Conservation (phyloP, 23 tunicate genomes). For the Halocynthia aurantium region DNA sequence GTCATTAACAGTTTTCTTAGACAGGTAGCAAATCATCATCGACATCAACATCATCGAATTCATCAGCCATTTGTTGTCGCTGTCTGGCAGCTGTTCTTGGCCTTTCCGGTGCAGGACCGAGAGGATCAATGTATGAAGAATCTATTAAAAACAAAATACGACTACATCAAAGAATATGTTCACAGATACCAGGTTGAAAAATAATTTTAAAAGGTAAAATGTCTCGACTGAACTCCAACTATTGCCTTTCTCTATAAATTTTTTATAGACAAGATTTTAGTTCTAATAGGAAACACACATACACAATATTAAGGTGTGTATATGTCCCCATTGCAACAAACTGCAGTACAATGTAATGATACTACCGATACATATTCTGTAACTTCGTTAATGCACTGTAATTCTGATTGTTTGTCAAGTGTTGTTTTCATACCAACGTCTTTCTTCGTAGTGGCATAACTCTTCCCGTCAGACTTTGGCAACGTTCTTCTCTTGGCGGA, state of each 20-base stretch:
- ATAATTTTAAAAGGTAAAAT: background rate
- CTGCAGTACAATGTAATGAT: no score
- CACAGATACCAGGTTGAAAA: background rate
- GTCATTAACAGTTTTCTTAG: slow-evolving; percentile 9
- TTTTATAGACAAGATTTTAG: no score
- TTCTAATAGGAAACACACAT: no score
- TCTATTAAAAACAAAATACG: slow-evolving; percentile 2
- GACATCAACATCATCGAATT: slow-evolving; percentile 88
- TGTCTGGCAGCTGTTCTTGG: slow-evolving; percentile 94
- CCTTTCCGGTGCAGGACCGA: slow-evolving; percentile 85
- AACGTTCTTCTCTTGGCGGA: slow-evolving; percentile 20
- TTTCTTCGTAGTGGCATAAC: slow-evolving; percentile 12
- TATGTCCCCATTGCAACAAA: no score
- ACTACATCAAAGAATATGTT: background rate
- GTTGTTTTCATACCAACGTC: background rate
- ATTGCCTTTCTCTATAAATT: no score
- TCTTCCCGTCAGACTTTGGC: slow-evolving; percentile 12
- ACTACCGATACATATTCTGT: no score
- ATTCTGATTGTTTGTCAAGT: no score
- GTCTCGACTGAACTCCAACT: no score
- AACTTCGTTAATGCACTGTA: no score
- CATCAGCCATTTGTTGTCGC: slow-evolving; percentile 43
- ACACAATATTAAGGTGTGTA: no score
- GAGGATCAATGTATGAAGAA: slow-evolving; percentile 79
- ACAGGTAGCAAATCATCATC: slow-evolving; percentile 87